Evolutionary conservation across 35 echinoderm and acorn worm species (phyloP).

Genomic region (Lytechinus variegatus): DNA sequence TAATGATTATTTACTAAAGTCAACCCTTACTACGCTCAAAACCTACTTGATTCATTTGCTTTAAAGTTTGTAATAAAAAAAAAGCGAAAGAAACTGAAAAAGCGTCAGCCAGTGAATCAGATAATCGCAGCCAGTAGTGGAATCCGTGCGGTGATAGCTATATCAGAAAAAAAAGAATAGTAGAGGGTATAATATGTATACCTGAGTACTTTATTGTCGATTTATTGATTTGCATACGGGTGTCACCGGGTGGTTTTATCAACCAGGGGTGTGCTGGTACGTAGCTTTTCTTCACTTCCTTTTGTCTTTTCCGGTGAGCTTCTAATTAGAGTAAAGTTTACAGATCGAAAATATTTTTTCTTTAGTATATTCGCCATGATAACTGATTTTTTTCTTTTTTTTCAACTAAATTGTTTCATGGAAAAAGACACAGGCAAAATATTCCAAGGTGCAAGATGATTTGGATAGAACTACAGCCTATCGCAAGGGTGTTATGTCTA

Average conservation of each 20-base stretch:
- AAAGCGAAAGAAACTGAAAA: neutral
- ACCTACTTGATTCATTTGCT: too few relatives aligned
- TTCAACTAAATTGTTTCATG: too few relatives aligned
- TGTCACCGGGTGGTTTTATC: neutral
- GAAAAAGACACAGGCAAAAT: too few relatives aligned
- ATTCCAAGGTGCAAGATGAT: too few relatives aligned
- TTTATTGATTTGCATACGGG: neutral
- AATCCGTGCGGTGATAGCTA: neutral
- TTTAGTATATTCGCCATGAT: too few relatives aligned
- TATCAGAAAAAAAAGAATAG: neutral
- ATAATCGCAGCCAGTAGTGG: neutral
- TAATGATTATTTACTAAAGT: neutral
- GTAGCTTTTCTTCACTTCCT: neutral
- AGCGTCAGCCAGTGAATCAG: neutral
- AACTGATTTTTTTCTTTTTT: too few relatives aligned
- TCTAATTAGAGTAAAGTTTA: conserved; percentile 13
- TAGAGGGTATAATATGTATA: neutral
- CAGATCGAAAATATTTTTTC: neutral
- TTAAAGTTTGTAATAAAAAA: neutral
- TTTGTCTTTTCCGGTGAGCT: neutral
- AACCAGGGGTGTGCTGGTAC: neutral
- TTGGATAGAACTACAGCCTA: too few relatives aligned
- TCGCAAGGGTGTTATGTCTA: too few relatives aligned
- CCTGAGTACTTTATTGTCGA: neutral
- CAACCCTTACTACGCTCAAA: too few relatives aligned